Evolutionary conservation across 1,140 invertebrate species (phyloP), one percentile per base, ranked within the genome.

Genomic region (Trachelipus rathkii): DNA sequence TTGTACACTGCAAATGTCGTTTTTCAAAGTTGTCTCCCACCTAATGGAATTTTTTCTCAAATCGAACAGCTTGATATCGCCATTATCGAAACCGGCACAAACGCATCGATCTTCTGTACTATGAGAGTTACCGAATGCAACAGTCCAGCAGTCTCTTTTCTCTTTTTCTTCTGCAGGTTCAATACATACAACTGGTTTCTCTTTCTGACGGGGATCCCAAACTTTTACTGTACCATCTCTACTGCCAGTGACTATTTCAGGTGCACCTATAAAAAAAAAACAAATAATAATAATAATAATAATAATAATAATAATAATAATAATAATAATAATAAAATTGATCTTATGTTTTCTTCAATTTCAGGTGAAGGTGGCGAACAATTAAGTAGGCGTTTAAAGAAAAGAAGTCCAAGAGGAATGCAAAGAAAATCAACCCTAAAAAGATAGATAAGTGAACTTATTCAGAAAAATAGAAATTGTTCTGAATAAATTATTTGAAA

Each of bases 1-100:
- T 85, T 98, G 94, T 13, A 95, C 69, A 73, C 88, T 88, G 82
- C 95, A 97, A 9, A 97, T 92, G 77, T 96, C 96, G 89, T 97
- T 97, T 84, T 93, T 95, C 2, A 97, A 84, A 85, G 96, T 96
- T 44, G 91, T 92, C 84, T 97, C 95, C 95, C 95, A 98, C 81
- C 89, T 86, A 0, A 97, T 83, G 7, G 88, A 87, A 91, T 97
- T 94, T 13, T 88, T 89, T 81, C 90, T 89, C n/a, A 98, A 86
- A 87, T 98, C 95, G 85, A 96, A 98, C 84, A 98, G 89, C 87
- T 98, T 98, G 0, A 98, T 85, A 85, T 98, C 96, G 0, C 96
- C 96, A 87, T 98, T 98, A 83, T 98, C 96, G 85, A 97, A 98
- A 5, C 96, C 96, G 53, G 95, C 92, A 77, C 90, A 91, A 0